Evolutionary conservation across 2,888 invertebrate species (phyloP), one percentile per base, ranked within the genome.

Genomic region (Tridacna gigas): DNA sequence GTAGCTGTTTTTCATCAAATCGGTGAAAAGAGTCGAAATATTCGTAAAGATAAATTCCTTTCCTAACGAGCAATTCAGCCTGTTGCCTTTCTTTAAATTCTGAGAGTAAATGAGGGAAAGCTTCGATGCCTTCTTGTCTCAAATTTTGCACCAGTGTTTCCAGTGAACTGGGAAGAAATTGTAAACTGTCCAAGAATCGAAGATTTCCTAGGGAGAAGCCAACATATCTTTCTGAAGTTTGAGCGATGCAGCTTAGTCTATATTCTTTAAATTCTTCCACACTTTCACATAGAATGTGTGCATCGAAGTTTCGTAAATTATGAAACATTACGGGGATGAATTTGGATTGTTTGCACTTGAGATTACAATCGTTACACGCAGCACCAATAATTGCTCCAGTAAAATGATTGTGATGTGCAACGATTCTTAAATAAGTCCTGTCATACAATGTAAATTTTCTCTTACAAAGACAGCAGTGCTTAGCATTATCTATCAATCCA

Each of bases 11-110:
- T 47, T 67, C 74, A 60, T 47, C 47, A 76, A 80, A 86, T 79
- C 76, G 78, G n/a, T n/a, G 13, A 65, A 28, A 47, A 20, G 90
- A 7, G 90, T 71, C 88, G 7, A 94, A 69, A 80, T 92, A 93
- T 2, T 93, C 92, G 80, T 93, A 94, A 0, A 92, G 93, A 80
- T 94, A 94, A 18, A 94, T 83, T 15, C 93, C 92, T 84, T 94
- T 94, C 20, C 82, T 15, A 12, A 79, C 3, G 3, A 87, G 69
- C 47, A 87, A 56, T 11, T 26, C 20, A 15, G 20, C 76, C 48
- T 75, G 37, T 45, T 69, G 67, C 28, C n/a, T 45, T 18, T 9
- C 9, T 12, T 65, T 18, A n/a, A 77, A 77, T 48, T 77, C 77
- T 18, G 67, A 56, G 37, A n/a, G 37, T 51, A 77, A 28, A n/a